Evolutionary conservation across 2,113 vertebrate genomes (phyloP).

Genomic region (Pelecanoides urinatrix): DNA sequence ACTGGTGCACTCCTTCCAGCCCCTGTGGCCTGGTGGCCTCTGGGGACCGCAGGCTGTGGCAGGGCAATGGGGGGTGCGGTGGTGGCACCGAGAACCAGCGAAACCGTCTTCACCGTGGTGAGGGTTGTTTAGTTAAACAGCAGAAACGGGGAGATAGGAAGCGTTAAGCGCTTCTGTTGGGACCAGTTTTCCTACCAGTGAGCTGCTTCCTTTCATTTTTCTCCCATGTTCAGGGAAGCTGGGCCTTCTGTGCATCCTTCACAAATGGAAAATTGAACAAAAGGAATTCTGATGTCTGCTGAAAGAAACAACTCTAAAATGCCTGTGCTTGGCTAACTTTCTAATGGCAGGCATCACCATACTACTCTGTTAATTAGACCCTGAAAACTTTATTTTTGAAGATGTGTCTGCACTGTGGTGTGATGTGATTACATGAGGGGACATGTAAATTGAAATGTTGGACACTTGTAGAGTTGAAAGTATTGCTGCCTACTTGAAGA

Average conservation of each 20-base stretch:
- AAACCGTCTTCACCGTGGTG: accelerated
- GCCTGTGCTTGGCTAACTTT: neutral
- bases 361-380: neutral
- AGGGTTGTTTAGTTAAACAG: neutral
- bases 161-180: neutral
- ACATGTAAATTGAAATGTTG: neutral
- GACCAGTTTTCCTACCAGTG: neutral
- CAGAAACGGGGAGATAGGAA: neutral
- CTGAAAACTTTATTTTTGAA: neutral
- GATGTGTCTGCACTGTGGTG: neutral
- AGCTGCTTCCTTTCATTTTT: neutral
- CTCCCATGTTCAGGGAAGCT: neutral
- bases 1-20: neutral
- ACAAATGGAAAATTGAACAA: neutral
- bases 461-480: neutral
- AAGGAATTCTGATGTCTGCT: neutral
- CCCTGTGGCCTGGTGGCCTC: neutral
- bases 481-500: neutral
- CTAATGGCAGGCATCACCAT: neutral
- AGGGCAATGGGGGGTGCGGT: neutral
- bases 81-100: neutral
- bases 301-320: neutral
- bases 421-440: neutral
- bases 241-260: neutral
- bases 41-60: neutral